These are phyloP conservation scores for Anastrepha ludens DNA, from an alignment of 1,140 invertebrate genomes.

Conservation along the genomic window DNA sequence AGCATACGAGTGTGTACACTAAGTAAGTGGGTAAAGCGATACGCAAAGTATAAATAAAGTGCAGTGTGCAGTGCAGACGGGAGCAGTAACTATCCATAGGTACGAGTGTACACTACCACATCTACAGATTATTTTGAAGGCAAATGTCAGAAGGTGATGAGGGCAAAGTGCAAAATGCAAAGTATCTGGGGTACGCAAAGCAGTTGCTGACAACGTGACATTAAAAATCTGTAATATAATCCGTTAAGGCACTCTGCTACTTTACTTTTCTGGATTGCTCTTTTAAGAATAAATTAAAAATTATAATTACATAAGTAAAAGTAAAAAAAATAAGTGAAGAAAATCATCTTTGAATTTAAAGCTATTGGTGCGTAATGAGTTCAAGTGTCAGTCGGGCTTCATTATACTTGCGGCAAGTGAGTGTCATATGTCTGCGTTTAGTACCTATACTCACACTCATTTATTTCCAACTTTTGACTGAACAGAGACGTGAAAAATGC, in stretches of 20 bases:
- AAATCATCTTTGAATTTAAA: background rate
- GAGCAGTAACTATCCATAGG: background rate
- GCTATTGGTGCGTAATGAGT: constrained; percentile 19
- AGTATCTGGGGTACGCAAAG: background rate
- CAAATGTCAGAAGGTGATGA: background rate
- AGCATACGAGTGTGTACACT: background rate
- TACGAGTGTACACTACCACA: background rate
- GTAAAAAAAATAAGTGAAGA: background rate
- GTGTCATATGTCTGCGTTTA: background rate
- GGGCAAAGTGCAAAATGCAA: background rate
- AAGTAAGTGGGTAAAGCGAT: constrained; percentile 27
- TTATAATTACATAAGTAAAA: background rate
- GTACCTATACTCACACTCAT: background rate
- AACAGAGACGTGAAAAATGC: no score
- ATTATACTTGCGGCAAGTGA: background rate
- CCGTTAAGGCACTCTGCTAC: background rate
- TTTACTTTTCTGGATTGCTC: background rate
- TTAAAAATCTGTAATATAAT: constrained; percentile 42
- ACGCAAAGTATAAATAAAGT: constrained; percentile 31
- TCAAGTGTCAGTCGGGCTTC: constrained; percentile 22
- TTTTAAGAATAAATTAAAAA: constrained; percentile 2
- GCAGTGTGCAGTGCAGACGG: background rate
- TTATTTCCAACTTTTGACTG: background rate
- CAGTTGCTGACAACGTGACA: background rate
- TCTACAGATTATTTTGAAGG: background rate